Evolutionary conservation across 1,140 invertebrate genomes (phyloP).

Genomic region (Scaptomyza pallida): DNA sequence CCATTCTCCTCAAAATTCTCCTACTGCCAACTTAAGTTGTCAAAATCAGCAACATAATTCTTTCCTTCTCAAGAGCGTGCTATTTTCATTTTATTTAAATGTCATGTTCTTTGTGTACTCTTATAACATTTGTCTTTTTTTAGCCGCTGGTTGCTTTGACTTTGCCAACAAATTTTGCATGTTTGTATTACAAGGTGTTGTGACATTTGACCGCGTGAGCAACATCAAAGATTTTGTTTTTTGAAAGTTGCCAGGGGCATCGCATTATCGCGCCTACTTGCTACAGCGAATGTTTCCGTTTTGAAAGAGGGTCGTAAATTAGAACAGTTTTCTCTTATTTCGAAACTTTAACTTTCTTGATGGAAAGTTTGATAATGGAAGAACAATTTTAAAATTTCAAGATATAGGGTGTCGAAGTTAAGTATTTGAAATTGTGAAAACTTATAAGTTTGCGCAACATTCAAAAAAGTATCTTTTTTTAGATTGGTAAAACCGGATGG

Average conservation of each 20-base stretch:
- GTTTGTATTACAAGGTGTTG: constrained; percentile 47
- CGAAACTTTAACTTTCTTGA: too few relatives aligned
- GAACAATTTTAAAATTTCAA: too few relatives aligned
- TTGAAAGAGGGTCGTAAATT: too few relatives aligned
- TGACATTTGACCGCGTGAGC: constrained; percentile 65
- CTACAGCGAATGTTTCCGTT: background rate
- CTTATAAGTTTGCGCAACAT: too few relatives aligned
- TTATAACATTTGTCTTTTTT: constrained; percentile 8
- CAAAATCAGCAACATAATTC: constrained; percentile 67
- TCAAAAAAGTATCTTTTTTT: too few relatives aligned
- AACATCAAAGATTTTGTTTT: constrained; percentile 50
- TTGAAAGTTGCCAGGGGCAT: constrained; percentile 18
- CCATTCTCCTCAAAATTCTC: constrained; percentile 34
- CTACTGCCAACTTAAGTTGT: constrained; percentile 69
- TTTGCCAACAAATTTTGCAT: constrained; percentile 34
- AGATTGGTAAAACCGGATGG: too few relatives aligned
- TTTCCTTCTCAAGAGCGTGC: constrained; percentile 22
- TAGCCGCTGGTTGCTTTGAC: background rate
- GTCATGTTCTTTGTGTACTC: constrained; percentile 66
- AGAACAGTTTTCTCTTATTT: too few relatives aligned
- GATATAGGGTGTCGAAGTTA: too few relatives aligned
- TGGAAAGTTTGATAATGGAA: too few relatives aligned
- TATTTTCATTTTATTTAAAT: constrained; percentile 75
- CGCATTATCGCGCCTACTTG: constrained; percentile 36
- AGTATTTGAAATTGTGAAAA: too few relatives aligned